Evolutionary conservation across 2,113 vertebrate genomes (phyloP).

Genomic region (Eptesicus fuscus): DNA sequence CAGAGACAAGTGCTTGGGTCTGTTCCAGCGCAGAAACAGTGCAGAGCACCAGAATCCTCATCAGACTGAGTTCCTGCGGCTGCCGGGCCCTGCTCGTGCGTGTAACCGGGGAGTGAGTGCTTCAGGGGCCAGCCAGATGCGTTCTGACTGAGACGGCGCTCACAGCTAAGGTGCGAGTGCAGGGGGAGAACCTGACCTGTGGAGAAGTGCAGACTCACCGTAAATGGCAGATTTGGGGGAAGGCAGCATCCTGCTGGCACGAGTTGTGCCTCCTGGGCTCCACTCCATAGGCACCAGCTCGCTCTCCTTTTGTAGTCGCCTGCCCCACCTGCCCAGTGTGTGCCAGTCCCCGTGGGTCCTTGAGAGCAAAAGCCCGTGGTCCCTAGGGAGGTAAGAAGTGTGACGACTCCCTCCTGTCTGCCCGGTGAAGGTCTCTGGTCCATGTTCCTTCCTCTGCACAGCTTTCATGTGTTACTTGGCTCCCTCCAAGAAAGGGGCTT

Average conservation of each 20-base stretch:
- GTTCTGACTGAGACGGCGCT: not conserved
- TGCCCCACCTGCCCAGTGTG: not conserved
- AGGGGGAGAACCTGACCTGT: not conserved
- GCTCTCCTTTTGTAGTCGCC: not conserved
- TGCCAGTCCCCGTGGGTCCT: not conserved
- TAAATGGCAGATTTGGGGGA: not conserved
- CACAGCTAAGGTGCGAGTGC: not conserved
- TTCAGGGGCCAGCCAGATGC: not conserved
- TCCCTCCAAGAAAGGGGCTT: not conserved
- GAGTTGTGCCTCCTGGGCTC: not conserved
- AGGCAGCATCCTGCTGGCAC: not conserved
- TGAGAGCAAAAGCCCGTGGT: not conserved
- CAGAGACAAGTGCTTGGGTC: not conserved
- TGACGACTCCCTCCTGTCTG: not conserved
- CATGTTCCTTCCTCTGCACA: not conserved
- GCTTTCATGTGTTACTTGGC: not conserved
- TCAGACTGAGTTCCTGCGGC: not conserved
- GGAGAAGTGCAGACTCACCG: conserved; percentile 1
- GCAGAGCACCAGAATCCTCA: not conserved
- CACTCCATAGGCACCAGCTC: not conserved
- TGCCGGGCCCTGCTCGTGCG: not conserved
- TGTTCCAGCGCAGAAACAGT: not conserved
- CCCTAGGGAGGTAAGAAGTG: not conserved
- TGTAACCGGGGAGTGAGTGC: not conserved
- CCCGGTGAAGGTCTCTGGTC: not conserved